These are phyloP conservation scores for Ferrisia virgata DNA, from an alignment of 2,888 invertebrate genomes.

Conservation along the genomic window DNA sequence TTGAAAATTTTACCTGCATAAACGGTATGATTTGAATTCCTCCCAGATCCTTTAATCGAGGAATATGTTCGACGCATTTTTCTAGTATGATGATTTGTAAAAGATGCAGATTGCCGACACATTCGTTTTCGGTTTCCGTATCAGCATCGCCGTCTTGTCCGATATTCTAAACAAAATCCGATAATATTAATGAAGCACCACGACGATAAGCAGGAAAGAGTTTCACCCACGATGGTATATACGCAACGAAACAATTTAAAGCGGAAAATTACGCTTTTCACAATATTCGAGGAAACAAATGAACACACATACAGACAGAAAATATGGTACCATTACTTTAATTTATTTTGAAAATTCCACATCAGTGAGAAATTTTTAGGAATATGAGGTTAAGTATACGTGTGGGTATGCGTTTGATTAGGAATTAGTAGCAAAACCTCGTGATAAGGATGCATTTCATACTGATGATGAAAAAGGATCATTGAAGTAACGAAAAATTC, in stretches of 20 bases:
- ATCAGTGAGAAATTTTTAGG: no score
- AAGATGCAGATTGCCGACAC: constrained; percentile 61
- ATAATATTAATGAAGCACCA: background rate
- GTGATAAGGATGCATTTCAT: no score
- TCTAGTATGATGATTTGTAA: constrained; percentile 70
- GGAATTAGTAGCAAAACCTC: no score
- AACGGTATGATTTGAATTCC: constrained; percentile 87
- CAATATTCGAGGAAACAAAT: background rate
- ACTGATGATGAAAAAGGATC: no score
- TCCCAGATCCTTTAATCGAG: constrained; percentile 70
- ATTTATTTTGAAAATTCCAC: background rate
- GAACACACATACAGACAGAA: no score
- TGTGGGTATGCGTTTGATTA: no score
- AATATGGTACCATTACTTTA: no score
- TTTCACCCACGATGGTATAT: background rate
- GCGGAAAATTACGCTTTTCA: background rate
- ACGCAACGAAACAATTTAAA: background rate
- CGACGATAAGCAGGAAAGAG: background rate
- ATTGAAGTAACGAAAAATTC: no score
- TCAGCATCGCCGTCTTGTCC: constrained; percentile 51
- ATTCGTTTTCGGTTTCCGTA: constrained; percentile 53
- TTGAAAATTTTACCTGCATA: constrained; percentile 69
- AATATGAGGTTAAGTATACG: no score
- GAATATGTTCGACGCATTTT: constrained; percentile 73
- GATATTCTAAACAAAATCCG: constrained; percentile 47